Percentiles rank a stretch among this genome's conserved stretches.
Conservation (phyloP, 2,113 vertebrate genomes). For the Dermatemys mawii region DNA sequence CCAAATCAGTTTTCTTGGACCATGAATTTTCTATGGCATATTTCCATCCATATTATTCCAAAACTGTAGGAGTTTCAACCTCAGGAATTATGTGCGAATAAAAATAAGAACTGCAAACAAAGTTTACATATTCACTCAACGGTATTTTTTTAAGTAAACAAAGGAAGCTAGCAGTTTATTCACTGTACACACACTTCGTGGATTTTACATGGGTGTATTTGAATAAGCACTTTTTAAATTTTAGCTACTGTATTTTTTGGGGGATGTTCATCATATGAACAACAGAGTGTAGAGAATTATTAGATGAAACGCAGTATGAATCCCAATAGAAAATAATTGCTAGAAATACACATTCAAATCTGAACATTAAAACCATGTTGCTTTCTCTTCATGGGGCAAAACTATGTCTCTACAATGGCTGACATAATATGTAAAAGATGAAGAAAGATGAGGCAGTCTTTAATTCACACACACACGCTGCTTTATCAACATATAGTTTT, state of each 20-base stretch:
- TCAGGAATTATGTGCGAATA: slow-evolving; percentile 59
- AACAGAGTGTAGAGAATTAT: neutral
- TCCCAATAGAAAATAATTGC: neutral
- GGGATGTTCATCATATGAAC: neutral
- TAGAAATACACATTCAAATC: neutral
- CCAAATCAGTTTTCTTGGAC: slow-evolving; percentile 52
- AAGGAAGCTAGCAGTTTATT: slow-evolving; percentile 43
- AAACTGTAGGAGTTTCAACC: slow-evolving; percentile 31
- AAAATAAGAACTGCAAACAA: slow-evolving; percentile 53
- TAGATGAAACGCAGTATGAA: slow-evolving; percentile 25
- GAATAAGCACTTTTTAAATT: slow-evolving; percentile 17
- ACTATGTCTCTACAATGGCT: neutral
- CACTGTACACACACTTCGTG: slow-evolving; percentile 6
- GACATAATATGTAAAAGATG: neutral
- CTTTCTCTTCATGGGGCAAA: neutral
- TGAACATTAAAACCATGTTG: slow-evolving; percentile 25
- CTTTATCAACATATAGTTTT: slow-evolving; percentile 34
- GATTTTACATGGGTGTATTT: neutral
- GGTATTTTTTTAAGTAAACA: slow-evolving; percentile 5
- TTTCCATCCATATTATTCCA: slow-evolving; percentile 20
- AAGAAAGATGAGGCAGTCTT: slow-evolving; percentile 20
- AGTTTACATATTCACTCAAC: slow-evolving; percentile 52
- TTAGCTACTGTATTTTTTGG: neutral
- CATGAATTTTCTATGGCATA: neutral
- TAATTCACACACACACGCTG: neutral